Percentiles rank a stretch among this genome's conserved stretches.
phyloP scores from a whole-genome alignment of 2,888 invertebrate genomes.

The Latheticus oryzae region DNA sequence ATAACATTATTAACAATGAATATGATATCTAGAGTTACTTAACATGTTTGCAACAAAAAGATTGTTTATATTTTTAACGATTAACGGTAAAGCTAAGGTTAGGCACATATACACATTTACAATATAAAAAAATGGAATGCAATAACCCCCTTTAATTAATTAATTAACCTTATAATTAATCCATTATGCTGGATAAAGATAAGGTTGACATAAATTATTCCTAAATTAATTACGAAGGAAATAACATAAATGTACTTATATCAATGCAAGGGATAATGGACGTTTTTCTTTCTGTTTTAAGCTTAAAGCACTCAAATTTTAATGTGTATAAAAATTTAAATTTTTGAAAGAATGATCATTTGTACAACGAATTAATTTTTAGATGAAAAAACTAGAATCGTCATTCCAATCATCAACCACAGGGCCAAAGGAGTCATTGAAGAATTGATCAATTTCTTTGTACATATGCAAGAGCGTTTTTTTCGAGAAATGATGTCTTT shows the following conservation, averaged over 20 bases:
- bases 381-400: constrained; percentile 65
- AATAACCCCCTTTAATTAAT: constrained; percentile 14
- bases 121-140: constrained; percentile 50
- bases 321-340: constrained; percentile 14
- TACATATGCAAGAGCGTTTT: constrained; percentile 82
- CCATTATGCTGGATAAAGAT: no score
- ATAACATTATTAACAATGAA: constrained; percentile 61
- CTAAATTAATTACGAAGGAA: no score
- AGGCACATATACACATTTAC: constrained; percentile 64
- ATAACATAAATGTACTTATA: no score
- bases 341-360: constrained; percentile 1
- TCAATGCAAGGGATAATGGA: constrained; percentile 39
- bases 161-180: no score
- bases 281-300: constrained; percentile 34
- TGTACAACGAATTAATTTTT: constrained; percentile 44
- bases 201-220: no score
- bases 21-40: constrained; percentile 46
- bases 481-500: constrained; percentile 78
- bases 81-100: constrained; percentile 56
- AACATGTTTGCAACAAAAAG: constrained; percentile 37
- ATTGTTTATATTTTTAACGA: constrained; percentile 37
- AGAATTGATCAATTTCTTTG: constrained; percentile 87
- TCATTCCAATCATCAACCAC: constrained; percentile 63
- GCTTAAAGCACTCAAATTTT: constrained; percentile 27
- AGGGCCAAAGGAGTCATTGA: constrained; percentile 83